Percentiles rank a stretch among this genome's conserved stretches.
Evolutionary conservation across 2,888 invertebrate species (phyloP).

Genomic region (Perizoma affinitatum): DNA sequence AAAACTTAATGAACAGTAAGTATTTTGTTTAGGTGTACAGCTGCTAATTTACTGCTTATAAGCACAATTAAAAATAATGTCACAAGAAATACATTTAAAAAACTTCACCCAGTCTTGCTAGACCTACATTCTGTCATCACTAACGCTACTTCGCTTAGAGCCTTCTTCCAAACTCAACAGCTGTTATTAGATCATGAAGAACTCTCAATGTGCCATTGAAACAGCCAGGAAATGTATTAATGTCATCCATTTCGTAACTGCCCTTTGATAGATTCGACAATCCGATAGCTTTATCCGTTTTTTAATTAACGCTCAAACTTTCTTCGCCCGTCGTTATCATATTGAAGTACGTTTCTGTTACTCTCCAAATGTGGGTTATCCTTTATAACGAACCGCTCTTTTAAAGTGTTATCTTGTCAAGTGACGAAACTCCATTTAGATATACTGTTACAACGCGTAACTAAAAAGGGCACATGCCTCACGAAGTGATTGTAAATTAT

Average conservation of each 20-base stretch:
- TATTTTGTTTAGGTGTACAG: no score
- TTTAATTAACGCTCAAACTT: conserved; percentile 63
- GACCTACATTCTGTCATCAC: no score
- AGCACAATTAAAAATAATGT: no score
- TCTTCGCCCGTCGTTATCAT: conserved; percentile 54
- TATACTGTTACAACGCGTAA: conserved; percentile 59
- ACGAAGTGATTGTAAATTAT: conserved; percentile 68
- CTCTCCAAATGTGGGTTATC: conserved; percentile 65
- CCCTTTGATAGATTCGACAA: conserved; percentile 43
- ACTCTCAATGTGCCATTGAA: neutral
- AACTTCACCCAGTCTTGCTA: no score
- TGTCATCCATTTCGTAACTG: conserved; percentile 46
- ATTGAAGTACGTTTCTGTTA: conserved; percentile 52
- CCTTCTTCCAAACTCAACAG: neutral
- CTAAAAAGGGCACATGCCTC: conserved; percentile 59
- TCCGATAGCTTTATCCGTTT: conserved; percentile 49
- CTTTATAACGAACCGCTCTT: conserved; percentile 59
- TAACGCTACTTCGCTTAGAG: no score
- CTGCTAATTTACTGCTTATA: no score
- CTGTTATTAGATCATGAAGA: neutral
- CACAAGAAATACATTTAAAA: no score
- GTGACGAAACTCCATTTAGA: conserved; percentile 69
- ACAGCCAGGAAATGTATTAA: conserved; percentile 32
- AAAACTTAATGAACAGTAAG: no score
- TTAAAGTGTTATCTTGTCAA: conserved; percentile 67